Evolutionary conservation across 2,797 vertebrate genomes (phyloP).

Genomic region (Triplophysa yarkandensis): DNA sequence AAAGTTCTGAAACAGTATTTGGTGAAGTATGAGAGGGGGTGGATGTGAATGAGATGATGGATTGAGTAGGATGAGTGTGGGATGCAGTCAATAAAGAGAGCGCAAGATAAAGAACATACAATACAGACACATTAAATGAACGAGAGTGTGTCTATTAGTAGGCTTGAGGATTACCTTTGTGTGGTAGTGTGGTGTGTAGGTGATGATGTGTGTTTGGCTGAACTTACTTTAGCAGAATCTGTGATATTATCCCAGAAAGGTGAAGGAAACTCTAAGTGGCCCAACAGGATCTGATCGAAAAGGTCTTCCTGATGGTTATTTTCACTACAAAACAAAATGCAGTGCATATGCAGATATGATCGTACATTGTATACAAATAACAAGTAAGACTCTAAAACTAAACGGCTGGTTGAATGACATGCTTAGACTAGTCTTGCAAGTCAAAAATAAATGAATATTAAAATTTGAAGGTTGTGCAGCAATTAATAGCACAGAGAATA

Average conservation of each 20-base stretch:
- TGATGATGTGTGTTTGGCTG: slow-evolving; percentile 15
- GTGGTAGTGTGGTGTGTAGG: neutral
- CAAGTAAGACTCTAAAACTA: neutral
- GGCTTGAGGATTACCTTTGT: neutral
- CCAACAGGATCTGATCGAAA: slow-evolving; percentile 95
- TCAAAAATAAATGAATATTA: too few relatives aligned
- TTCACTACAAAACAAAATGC: slow-evolving; percentile 78
- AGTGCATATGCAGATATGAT: neutral
- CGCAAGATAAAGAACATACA: neutral
- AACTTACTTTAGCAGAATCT: slow-evolving; percentile 86
- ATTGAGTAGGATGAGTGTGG: slow-evolving; percentile 38
- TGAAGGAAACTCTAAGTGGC: slow-evolving; percentile 90
- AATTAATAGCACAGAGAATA: too few relatives aligned
- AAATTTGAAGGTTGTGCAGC: too few relatives aligned
- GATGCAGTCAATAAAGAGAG: slow-evolving; percentile 41
- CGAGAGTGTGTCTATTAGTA: neutral
- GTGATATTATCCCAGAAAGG: slow-evolving; percentile 98
- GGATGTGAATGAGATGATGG: slow-evolving; percentile 26
- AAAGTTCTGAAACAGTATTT: neutral
- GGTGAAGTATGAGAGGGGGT: slow-evolving; percentile 6
- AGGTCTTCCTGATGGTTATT: slow-evolving; percentile 94
- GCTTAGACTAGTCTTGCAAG: too few relatives aligned
- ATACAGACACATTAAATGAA: neutral
- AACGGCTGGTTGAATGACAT: too few relatives aligned
- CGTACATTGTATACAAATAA: neutral